These are phyloP conservation scores for Lepus timidus DNA, from an alignment of 2,113 vertebrate species.

Conservation along the genomic window DNA sequence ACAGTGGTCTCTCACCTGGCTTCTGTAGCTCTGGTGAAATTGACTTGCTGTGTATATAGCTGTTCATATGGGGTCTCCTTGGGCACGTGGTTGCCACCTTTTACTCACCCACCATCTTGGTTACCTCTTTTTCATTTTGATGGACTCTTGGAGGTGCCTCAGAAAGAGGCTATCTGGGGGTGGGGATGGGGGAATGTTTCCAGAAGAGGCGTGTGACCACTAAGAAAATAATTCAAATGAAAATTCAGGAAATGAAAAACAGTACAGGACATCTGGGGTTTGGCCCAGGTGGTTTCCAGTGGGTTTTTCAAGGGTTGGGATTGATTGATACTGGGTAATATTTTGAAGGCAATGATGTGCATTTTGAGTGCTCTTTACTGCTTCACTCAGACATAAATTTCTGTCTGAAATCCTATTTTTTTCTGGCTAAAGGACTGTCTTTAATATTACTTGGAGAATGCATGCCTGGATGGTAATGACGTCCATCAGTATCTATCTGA, in stretches of 20 bases:
- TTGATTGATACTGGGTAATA: neutral
- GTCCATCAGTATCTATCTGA: neutral
- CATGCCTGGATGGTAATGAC: no score
- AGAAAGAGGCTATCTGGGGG: neutral
- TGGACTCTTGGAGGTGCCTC: neutral
- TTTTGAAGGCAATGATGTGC: neutral
- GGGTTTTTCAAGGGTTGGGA: neutral
- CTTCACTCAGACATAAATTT: neutral
- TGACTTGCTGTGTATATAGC: no score
- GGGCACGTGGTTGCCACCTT: no score
- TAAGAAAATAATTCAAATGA: neutral
- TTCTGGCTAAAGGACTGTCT: neutral
- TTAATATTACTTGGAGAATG: neutral
- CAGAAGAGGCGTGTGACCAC: neutral
- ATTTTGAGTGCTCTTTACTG: neutral
- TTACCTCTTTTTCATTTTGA: neutral
- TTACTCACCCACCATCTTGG: no score
- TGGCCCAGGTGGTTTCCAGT: neutral
- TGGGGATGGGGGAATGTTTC: neutral
- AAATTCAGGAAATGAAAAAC: neutral
- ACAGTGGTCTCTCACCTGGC: no score
- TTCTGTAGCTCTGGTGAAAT: no score
- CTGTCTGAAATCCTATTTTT: neutral
- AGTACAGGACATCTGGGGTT: neutral
- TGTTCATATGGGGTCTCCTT: no score